Evolutionary conservation across 2,888 invertebrate species (phyloP), one percentile per base, ranked within the genome.

Genomic region (Lochmaea capreae): DNA sequence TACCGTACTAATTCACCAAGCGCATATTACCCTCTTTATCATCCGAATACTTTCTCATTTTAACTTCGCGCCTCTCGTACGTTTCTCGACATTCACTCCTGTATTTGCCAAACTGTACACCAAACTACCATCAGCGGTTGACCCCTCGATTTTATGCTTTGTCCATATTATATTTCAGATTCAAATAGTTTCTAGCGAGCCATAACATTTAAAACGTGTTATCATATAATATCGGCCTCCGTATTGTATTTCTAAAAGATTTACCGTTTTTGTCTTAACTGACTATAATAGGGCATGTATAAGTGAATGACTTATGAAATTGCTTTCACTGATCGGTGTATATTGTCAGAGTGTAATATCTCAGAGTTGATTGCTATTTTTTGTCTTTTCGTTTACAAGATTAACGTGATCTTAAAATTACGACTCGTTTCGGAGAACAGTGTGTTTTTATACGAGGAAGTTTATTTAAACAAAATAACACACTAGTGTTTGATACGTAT

Each of bases 221-320:
- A 22, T 42, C 62, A 62, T 9, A 16, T 18, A 11, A n/a, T 43
- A 3, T 42, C 14, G 16, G 12, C 14, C 39, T 33, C 0, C 14
- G 42, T 62, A 62, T 62, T 62, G 62, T 62, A 42, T 62, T 62
- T 43, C 62, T 42, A 16, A 62, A 16, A 62, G 16, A 39, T 62
- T 42, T 39, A 43, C 0, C 18, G 6, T 43, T 54, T 54, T 54
- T 54, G 18, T 16, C 54, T 16, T 54, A 16, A 11, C 54, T 18
- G 16, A 18, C 54, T 18, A 10, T 18, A 54, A 54, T 18, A 18
- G 10, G 11, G 11, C 16, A 39, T 39, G 16, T 16, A 54, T 18
- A 54, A 18, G 18, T 18, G 18, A 16, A 54, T 16, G 54, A 18
- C 54, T 54, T 16, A 54, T 16, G 10, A 54, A 10, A 54, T 52